Evolutionary conservation across 2,113 vertebrate genomes (phyloP).

Genomic region (Bettongia penicillata): DNA sequence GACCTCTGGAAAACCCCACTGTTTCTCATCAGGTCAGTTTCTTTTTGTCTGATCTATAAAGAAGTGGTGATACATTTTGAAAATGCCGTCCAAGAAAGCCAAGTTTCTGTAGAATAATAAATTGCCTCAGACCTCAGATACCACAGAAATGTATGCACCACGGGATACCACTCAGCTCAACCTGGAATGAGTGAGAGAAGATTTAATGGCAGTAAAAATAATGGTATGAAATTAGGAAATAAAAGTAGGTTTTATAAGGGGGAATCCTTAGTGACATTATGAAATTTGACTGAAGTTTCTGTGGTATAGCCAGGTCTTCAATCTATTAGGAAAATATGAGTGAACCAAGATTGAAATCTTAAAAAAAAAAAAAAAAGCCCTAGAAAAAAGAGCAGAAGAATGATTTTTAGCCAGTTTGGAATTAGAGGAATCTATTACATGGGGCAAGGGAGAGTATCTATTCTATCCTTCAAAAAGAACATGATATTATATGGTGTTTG

Average conservation of each 20-base stretch:
- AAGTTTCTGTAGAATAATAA: not conserved
- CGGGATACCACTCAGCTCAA: not conserved
- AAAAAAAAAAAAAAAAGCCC: not conserved
- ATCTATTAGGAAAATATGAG: not conserved
- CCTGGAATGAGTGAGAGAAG: not conserved
- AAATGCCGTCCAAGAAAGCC: not conserved
- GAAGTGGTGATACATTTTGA: not conserved
- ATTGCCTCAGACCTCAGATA: not conserved
- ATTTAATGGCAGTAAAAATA: not conserved
- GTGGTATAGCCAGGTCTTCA: not conserved
- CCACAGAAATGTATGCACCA: not conserved
- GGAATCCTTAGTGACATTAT: not conserved
- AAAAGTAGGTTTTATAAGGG: not conserved
- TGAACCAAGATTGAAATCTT: not conserved
- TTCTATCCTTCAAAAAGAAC: not conserved
- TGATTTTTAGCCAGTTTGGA: not conserved
- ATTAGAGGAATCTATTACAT: not conserved
- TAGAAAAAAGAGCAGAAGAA: not conserved
- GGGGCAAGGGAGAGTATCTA: not conserved
- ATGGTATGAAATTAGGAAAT: not conserved
- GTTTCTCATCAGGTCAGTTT: constrained; percentile 35
- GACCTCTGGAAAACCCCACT: constrained; percentile 40
- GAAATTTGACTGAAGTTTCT: not conserved
- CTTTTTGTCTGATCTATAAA: not conserved
- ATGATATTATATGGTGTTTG: not conserved